Base-by-base conservation (phyloP, 1,140 invertebrate species). In the Atta texana region DNA sequence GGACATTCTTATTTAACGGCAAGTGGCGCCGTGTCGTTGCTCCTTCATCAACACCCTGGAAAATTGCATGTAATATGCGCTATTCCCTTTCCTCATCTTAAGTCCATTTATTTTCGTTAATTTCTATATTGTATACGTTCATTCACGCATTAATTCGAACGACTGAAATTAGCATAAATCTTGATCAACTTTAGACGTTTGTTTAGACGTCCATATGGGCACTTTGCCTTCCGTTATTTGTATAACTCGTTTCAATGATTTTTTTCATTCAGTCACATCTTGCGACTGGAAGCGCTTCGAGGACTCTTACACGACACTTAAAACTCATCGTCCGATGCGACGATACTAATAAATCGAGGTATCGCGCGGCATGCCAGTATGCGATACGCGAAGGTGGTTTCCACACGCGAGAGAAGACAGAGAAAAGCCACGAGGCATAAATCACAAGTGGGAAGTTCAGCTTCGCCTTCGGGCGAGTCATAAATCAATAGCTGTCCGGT, bases 401-500 rank as follows among this genome's bases (percentile, higher is more conserved):
- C 51, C 68, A 84, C 69, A 55, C 69, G 69, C 80, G 80, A 57
- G 80, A 57, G 84, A 84, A 84, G 89, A 91, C 82, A 90, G 89
- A 90, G 89, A 90, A 91, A 90, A 86, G 90, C 86, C 88, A 90
- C 61, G 69, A 72, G 82, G 82, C 87, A 91, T 91, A 91, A 91
- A 91, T 91, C 90, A 91, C 90, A 85, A 91, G 86, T 91, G 90
- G 88, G 90, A 91, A 91, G 90, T 89, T 87, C 76, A 89, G 85
- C 85, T 89, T 91, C 64, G 90, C 90, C 90, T 91, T 91, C 88
- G 90, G 66, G 90, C 90, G 91, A 85, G 88, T 91, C 90, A 91
- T 91, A 91, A 91, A 91, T 91, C 90, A 91, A 89, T 91, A 89
- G 88, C 90, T 87, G 90, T 91, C 90, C 90, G 78, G 88, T 91